A percentile compares a stretch with the other conserved stretches of the same genome.
These are phyloP conservation scores for Vulpes ferrilata DNA, from an alignment of 2,113 vertebrate genomes.

Conservation along the genomic window DNA sequence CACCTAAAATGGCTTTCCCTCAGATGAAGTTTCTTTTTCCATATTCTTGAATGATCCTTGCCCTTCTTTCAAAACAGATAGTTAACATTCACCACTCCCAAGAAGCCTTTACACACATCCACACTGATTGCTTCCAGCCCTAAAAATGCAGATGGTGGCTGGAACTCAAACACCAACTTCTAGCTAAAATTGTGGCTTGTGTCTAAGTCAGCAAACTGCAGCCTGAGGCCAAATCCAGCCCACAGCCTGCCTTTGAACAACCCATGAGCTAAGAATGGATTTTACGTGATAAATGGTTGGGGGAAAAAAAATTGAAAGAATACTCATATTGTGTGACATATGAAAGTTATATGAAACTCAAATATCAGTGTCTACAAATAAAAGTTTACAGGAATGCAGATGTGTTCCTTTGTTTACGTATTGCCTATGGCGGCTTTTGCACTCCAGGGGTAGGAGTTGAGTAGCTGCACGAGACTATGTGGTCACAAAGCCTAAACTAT, in stretches of 20 bases:
- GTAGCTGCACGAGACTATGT: neutral
- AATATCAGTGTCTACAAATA: neutral
- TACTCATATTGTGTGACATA: neutral
- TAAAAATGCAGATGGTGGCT: neutral
- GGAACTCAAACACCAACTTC: neutral
- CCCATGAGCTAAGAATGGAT: neutral
- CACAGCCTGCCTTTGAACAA: neutral
- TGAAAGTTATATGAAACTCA: slow-evolving; percentile 40
- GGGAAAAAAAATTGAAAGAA: neutral
- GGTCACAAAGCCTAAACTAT: neutral
- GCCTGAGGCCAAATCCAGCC: neutral
- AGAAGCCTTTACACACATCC: neutral
- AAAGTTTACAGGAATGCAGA: neutral
- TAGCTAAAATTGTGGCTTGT: neutral
- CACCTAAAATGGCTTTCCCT: slow-evolving; percentile 1
- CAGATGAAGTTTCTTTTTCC: neutral
- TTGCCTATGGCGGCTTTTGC: neutral
- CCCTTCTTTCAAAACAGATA: slow-evolving; percentile 31
- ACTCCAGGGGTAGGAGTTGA: neutral
- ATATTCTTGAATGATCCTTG: neutral
- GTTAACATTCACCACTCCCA: neutral
- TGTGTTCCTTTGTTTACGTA: neutral
- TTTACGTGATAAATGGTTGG: neutral
- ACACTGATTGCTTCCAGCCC: neutral
- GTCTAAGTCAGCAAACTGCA: neutral